Evolutionary conservation across 2,888 invertebrate genomes (phyloP), one percentile per base, ranked within the genome.

Genomic region (Erebia ligea): DNA sequence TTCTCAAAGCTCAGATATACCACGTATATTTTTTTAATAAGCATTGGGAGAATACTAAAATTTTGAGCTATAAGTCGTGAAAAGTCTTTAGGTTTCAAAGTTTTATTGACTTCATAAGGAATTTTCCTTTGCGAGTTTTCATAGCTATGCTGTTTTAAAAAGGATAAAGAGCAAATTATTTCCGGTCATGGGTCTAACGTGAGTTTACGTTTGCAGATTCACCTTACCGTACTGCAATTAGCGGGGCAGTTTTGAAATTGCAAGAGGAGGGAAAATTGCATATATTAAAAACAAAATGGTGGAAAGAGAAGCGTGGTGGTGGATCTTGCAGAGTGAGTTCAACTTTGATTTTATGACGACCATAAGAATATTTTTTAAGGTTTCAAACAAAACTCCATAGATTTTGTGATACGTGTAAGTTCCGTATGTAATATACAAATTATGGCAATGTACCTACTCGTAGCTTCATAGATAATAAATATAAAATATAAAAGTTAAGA

Each of bases 181-280:
- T 73, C 70, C 74, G 74, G 74, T 74, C 74, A 73, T 42, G 64
- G 61, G 42, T 67, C 70, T 70, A 71, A 71, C 70, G 70, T 73
- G 45, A 45, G 66, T 62, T 19, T 57, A 57, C 70, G 74, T 71
- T 81, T 80, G 75, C 79, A 98, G 98, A 98, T 91, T 99, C 99
- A 0, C 98, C 98, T 42, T 99, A 98, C 90, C 95, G 98, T 79
- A 98, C 98, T 68, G 96, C 97, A 69, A 98, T 99, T 81, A 99
- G 98, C 84, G 98, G 98, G 45, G 98, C 98, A 61, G 98, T 99
- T 78, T 93, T 99, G 66, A 98, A 98, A 90, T 94, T 99, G 54
- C 99, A 99, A 94, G 99, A 99, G 90, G 97, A 98, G 86, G 99
- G 99, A 59, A 97, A 96, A 89, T 94, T 99, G 74, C 98, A 97